Base-by-base conservation (phyloP, 1,140 invertebrate species). In the Temnothorax longispinosus region DNA sequence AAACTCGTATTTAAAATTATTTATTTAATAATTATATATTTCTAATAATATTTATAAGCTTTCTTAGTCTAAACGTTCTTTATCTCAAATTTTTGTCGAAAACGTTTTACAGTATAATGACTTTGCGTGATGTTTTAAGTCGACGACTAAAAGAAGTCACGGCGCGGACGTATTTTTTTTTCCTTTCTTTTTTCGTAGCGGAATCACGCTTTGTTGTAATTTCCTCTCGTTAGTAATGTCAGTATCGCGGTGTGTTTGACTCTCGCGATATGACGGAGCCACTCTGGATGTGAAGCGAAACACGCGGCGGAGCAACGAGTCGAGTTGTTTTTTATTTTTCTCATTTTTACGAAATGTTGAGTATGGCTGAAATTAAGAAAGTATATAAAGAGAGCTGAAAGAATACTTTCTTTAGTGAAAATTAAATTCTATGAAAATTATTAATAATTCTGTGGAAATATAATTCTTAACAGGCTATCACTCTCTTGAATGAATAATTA, bases 181-280 rank as follows among this genome's bases (percentile, higher is more conserved):
- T 15, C 69, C 81, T 27, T 27, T 27, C 1, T 85, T 56, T 76
- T 75, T 87, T 58, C 11, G 72, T 88, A 88, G 89, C 91, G 93
- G 93, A 94, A 94, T 94, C 91, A 94, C 94, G 93, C 88, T 94
- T 90, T 88, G 92, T 90, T 93, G 93, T 94, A 93, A 94, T 94
- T 92, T 89, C 92, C 78, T 76, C 69, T 60, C 38, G 86, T 89
- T n/a, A 6, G 44, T 47, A 47, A 41, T 41, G 27, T 27, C 27
- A 27, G 27, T 88, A 74, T 85, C 67, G 72, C 21, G 35, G n/a
- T 50, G 54, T 47, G 50, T 76, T 35, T 82, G 11, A 58, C 64
- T 69, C 32, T 15, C 15, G 38, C 64, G 38, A 11, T 64, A 47
- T 78, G 58, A 50, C 44, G n/a, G 35, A 71, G n/a, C 3, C n/a